Evolutionary conservation across 2,797 vertebrate species (phyloP), one percentile per base, ranked within the genome.

Genomic region (Eupleurogrammus muticus): DNA sequence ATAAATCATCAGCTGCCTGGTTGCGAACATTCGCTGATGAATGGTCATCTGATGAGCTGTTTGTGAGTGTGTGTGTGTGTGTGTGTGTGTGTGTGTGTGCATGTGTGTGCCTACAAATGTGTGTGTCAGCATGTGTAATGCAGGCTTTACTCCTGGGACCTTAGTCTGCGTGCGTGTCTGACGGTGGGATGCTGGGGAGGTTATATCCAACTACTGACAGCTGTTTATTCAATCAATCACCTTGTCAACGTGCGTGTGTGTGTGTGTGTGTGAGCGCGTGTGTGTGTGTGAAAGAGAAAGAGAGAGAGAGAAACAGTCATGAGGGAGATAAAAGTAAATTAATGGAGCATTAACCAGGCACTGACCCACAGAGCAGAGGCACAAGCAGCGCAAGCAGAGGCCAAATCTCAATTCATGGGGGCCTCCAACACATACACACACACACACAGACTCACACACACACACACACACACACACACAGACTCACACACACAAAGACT

Each of bases 281-380:
- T 89, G 91, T 81, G 62, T 56, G 51, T 40, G 28, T 62, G 70
- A 50, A 50, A 24, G 36, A 50, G 40, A 28, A 40, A 16, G 48
- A 38, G 93, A 88, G 90, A 73, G 87, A 92, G 86, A 80, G 77
- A 92, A 93, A 49, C 90, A 88, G 90, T 76, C 59, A 93, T 81
- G 94, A 95, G 94, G 93, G 94, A 96, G 94, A 94, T 95, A 81
- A 92, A 95, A 97, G 96, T 97, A 98, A 98, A 99, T 98, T 96
- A 99, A 99, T 98, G 96, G 96, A 95, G 95, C 96, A 97, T 99
- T 98, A 98, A 95, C 96, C 97, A 98, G 95, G 94, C 95, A 54
- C 93, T 98, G 97, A 99, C 97, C 96, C 96, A 93, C 95, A 94
- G 95, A 97, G 95, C 93, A 93, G 95, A 94, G 93, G 94, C 94